Evolutionary conservation across 2,888 invertebrate species (phyloP).

Genomic region (Magallana nippona): DNA sequence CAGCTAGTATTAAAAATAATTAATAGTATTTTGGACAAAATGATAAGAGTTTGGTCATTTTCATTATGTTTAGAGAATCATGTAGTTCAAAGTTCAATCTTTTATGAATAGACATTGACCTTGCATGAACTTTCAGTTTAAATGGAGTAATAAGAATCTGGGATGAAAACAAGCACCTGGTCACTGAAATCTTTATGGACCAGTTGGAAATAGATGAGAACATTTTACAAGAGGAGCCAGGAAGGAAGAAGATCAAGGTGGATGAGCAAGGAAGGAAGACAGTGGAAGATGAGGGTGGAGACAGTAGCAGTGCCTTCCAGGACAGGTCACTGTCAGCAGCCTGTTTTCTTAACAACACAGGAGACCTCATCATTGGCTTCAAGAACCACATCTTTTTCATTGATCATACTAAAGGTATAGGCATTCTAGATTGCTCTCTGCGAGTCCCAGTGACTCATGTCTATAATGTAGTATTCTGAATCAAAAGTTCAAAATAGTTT

Average conservation of each 20-base stretch:
- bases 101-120: background rate
- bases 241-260: constrained; percentile 14
- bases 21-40: no score
- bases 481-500: background rate
- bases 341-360: constrained; percentile 74
- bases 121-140: constrained; percentile 52
- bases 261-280: constrained; percentile 36
- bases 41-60: no score
- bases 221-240: constrained; percentile 20
- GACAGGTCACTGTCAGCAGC: constrained; percentile 64
- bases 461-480: no score
- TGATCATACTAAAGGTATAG: constrained; percentile 70
- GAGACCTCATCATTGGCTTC: constrained; percentile 74
- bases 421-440: background rate
- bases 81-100: background rate
- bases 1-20: no score
- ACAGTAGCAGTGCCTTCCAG: background rate
- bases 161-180: constrained; percentile 68
- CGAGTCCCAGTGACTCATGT: no score
- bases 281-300: constrained; percentile 19
- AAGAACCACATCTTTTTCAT: constrained; percentile 77
- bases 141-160: constrained; percentile 78
- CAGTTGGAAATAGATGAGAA: constrained; percentile 42
- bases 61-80: background rate
- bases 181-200: constrained; percentile 76